Conservation (phyloP, 2,797 vertebrate species). For the Gymnopithys bicolor region DNA sequence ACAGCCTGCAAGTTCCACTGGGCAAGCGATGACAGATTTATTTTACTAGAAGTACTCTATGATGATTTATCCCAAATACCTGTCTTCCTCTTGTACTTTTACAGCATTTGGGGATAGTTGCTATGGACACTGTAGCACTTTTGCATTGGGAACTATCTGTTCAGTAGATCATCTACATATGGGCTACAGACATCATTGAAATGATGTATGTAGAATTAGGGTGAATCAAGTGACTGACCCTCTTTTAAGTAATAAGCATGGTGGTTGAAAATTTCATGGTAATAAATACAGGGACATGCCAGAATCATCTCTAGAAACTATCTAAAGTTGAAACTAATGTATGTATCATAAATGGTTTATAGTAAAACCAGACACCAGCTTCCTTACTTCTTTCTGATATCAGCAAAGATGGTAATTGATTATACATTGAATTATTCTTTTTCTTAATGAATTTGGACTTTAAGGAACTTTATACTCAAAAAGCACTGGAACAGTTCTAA, state of each 20-base stretch:
- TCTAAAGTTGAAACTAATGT: not conserved
- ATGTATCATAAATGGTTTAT: not conserved
- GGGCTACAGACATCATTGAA: not conserved
- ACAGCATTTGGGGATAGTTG: not conserved
- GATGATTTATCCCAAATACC: not conserved
- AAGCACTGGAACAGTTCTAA: not conserved
- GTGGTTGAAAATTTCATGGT: not conserved
- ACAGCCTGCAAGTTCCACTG: not conserved
- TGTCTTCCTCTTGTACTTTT: not conserved
- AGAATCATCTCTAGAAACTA: not conserved
- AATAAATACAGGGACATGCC: not conserved
- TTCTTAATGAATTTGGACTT: not conserved
- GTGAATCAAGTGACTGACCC: not conserved
- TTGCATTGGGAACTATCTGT: not conserved
- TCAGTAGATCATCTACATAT: not conserved
- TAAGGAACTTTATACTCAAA: not conserved
- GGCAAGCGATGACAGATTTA: not conserved
- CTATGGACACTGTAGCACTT: not conserved
- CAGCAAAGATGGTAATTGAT: not conserved
- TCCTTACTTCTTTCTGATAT: not conserved
- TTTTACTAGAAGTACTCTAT: not conserved
- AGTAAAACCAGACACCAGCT: not conserved
- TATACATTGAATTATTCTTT: not conserved
- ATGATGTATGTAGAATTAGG: rapidly evolving
- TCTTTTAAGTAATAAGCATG: not conserved